Evolutionary conservation across 2,888 invertebrate species (phyloP), one percentile per base, ranked within the genome.

Genomic region (Drosophila peninsularis): DNA sequence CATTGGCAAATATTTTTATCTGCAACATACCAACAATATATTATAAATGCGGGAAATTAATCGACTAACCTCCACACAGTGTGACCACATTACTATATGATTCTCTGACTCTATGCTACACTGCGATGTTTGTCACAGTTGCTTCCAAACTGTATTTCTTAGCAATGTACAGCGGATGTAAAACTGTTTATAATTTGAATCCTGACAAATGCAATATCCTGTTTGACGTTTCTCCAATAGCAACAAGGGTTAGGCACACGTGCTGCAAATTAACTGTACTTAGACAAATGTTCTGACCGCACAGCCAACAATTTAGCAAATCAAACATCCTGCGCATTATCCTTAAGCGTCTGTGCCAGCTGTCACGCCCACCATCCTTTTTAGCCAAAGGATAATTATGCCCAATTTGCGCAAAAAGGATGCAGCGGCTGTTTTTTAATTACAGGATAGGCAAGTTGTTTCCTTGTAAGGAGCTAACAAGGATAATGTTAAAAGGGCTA

Each of bases 321-420:
- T 88, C 89, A 90, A 90, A 90, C 82, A 90, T 82, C 82, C 87
- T 90, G 87, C 69, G 80, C 79, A 76, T 82, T 80, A 73, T 86
- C 80, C 85, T 90, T 85, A 24, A 85, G 61, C 79, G 77, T 78
- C 73, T 47, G 10, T 77, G 75, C 60, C 39, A 56, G 78, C 66
- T 68, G 70, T 55, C 70, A 75, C 65, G 61, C 62, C 76, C 45
- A 24, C 21, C 24, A 21, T 45, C 14, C 19, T 34, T 57, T 24
- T 36, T 11, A 50, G 37, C 24, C 62, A 67, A 58, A 66, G 49
- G 49, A 67, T 70, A 81, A 74, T 76, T 62, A 49, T 50, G 39
- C 44, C 36, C 57, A 32, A 44, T 62, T 62, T 54, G 67, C 66
- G 60, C 62, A 50, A 62, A 58, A 71, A 56, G 42, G 27, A 55